Conservation (phyloP, 2,797 vertebrate species). For the Lagodon rhomboides region DNA sequence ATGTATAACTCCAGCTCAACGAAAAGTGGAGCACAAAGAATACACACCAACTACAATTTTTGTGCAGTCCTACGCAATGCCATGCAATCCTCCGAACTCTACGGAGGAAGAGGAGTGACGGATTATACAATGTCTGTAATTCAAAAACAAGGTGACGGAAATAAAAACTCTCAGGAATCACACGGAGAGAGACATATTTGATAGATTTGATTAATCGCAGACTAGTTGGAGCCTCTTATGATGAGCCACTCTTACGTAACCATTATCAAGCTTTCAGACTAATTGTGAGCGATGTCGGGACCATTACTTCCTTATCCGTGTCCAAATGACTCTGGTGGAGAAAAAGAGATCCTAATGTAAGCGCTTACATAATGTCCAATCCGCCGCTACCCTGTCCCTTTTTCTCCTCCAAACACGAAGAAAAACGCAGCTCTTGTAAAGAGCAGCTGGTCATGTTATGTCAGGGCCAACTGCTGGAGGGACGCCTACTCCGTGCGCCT, state of each 20-base stretch:
- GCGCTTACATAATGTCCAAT: constrained; percentile 76
- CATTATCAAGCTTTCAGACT: constrained; percentile 65
- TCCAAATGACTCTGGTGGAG: constrained; percentile 64
- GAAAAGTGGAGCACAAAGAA: constrained; percentile 44
- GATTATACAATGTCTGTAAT: constrained; percentile 30
- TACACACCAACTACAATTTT: constrained; percentile 33
- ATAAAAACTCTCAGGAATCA: constrained; percentile 16
- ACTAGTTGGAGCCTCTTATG: constrained; percentile 43
- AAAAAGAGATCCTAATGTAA: constrained; percentile 61
- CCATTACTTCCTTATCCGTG: constrained; percentile 65
- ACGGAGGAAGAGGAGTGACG: constrained; percentile 13
- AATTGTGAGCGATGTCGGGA: constrained; percentile 60
- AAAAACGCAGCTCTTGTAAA: constrained; percentile 67
- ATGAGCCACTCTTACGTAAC: constrained; percentile 60
- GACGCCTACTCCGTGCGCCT: constrained; percentile 65
- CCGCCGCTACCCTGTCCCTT: constrained; percentile 63
- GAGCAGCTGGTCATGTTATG: constrained; percentile 82
- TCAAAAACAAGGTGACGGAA: constrained; percentile 33
- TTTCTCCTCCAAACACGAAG: constrained; percentile 65
- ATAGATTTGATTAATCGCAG: constrained; percentile 52
- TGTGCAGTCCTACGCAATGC: constrained; percentile 43
- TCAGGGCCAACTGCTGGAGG: constrained; percentile 76
- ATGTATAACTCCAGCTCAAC: constrained; percentile 39
- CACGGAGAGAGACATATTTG: constrained; percentile 25
- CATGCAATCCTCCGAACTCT: constrained; percentile 43